A percentile compares a stretch with the other conserved stretches of the same genome.
Conservation (phyloP, 2,113 vertebrate genomes). For the Pipra filicauda region DNA sequence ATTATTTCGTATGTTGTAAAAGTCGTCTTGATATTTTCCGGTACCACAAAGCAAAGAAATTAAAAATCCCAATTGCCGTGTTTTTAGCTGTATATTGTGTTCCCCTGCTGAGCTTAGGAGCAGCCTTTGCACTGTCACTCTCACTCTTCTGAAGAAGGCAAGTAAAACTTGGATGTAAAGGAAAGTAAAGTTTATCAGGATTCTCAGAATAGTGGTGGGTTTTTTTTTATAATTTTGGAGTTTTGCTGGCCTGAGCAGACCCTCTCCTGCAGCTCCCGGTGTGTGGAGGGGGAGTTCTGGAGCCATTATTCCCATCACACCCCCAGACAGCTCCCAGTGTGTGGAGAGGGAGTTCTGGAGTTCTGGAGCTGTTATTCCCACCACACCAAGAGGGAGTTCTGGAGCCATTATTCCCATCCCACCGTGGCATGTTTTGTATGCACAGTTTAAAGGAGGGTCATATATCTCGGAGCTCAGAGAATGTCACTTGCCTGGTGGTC, state of each 20-base stretch:
- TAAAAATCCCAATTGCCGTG: not conserved
- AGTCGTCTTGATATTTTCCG: not conserved
- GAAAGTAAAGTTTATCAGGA: not conserved
- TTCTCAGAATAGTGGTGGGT: not conserved
- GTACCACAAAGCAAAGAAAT: not conserved
- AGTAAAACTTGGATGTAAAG: not conserved
- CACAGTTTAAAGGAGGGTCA: not conserved
- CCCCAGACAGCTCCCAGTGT: not conserved
- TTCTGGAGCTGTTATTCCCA: not conserved
- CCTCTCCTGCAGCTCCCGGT: not conserved
- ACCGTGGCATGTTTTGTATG: not conserved
- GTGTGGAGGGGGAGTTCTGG: not conserved
- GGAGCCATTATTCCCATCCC: not conserved
- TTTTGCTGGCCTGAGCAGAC: not conserved
- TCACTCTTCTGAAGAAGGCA: not conserved
- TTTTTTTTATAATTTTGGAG: not conserved
- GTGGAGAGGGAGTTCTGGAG: not conserved
- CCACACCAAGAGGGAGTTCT: not conserved
- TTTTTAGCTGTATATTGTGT: not conserved
- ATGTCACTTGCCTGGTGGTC: conserved; percentile 22
- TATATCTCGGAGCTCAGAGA: conserved; percentile 39
- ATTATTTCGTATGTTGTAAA: not conserved
- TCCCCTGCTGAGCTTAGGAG: not conserved
- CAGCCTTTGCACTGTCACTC: not conserved
- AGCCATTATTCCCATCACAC: not conserved